phyloP scores from a whole-genome alignment of 30 jellyfish, hydroid and myxozoan genomes.

The Aurelia coerulea region DNA sequence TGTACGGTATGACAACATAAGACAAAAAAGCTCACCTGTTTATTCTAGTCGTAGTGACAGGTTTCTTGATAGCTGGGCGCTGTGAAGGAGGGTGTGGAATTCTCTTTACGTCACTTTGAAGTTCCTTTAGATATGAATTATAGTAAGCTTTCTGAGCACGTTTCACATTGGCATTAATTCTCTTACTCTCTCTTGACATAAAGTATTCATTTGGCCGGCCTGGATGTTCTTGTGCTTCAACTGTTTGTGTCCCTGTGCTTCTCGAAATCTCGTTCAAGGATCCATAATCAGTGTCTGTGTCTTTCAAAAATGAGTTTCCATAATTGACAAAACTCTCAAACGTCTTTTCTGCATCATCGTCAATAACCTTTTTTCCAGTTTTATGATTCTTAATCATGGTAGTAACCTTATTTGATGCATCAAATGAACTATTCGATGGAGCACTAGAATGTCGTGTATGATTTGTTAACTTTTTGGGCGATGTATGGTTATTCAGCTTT shows the following conservation, averaged over 20 bases:
- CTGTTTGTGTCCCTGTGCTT: conserved; percentile 33
- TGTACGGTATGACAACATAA: neutral
- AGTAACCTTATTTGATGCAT: neutral
- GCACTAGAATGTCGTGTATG: conserved; percentile 71
- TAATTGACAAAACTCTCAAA: conserved; percentile 48
- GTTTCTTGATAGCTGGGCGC: conserved; percentile 50
- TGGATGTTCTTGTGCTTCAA: neutral
- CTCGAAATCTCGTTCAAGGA: conserved; percentile 10
- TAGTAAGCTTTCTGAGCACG: conserved; percentile 65
- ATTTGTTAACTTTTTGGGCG: conserved; percentile 8
- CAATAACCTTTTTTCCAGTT: neutral
- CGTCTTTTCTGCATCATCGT: conserved; percentile 44
- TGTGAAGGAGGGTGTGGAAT: conserved; percentile 73
- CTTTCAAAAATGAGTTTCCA: conserved; percentile 9
- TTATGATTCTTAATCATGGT: neutral
- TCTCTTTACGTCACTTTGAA: conserved; percentile 16
- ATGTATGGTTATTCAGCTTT: conserved; percentile 13
- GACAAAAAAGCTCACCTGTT: conserved; percentile 22
- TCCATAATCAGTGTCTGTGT: neutral
- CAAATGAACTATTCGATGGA: conserved; percentile 12
- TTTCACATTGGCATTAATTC: conserved; percentile 56
- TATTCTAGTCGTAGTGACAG: conserved; percentile 57
- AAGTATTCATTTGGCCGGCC: conserved; percentile 18
- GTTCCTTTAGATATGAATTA: conserved; percentile 57
- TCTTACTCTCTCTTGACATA: conserved; percentile 46